Conservation (phyloP, 2,113 vertebrate species). For the Emydocephalus ijimae region DNA sequence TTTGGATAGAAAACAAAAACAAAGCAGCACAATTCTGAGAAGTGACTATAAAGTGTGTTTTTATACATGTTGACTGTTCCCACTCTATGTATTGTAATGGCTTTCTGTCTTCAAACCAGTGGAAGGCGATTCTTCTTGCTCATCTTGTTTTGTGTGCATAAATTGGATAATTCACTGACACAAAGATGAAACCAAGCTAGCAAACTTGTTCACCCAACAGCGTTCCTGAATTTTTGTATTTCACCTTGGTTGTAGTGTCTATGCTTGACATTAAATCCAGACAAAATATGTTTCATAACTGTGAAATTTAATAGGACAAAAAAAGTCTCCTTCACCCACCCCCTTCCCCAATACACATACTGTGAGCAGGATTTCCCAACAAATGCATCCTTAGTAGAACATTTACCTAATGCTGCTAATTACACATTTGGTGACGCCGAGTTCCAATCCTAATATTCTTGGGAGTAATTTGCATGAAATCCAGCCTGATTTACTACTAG, state of each 20-base stretch:
- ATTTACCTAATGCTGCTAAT: conserved; percentile 35
- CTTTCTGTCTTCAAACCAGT: not conserved
- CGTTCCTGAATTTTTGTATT: not conserved
- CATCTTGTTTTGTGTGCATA: not conserved
- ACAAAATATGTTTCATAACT: not conserved
- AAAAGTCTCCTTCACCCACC: not conserved
- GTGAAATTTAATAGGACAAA: not conserved
- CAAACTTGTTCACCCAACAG: not conserved
- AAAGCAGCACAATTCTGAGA: too few relatives aligned
- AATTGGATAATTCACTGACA: not conserved
- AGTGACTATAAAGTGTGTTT: not conserved
- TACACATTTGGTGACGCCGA: conserved; percentile 40
- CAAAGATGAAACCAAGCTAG: not conserved
- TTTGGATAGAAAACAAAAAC: not conserved
- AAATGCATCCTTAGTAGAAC: not conserved
- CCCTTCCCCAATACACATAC: not conserved
- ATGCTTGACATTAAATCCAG: not conserved
- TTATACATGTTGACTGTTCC: not conserved
- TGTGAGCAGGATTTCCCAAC: not conserved
- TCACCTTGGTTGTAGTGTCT: not conserved
- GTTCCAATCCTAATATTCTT: not conserved
- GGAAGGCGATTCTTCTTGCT: not conserved
- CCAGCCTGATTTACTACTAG: not conserved
- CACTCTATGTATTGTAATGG: not conserved
- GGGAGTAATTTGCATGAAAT: not conserved